Base-by-base conservation (phyloP, 1,140 invertebrate genomes). In the Sesamia nonagrioides region DNA sequence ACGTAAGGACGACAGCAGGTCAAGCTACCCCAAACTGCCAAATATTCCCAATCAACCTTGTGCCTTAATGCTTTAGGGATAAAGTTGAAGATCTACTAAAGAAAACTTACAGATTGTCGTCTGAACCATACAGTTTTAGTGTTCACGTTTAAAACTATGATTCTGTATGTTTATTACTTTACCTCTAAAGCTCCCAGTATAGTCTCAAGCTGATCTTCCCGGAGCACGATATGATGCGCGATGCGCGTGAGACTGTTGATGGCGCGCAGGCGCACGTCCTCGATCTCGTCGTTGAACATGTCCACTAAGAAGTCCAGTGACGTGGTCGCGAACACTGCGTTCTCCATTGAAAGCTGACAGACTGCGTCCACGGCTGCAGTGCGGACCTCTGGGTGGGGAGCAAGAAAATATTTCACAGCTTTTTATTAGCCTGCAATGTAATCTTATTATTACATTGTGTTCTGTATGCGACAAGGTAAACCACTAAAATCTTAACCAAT, bases 201-300 rank as follows among this genome's bases (percentile, higher is more conserved):
- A 1, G 98, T 99, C 93, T 99, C 99, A 45, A 99, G 91, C 95
- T 99, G 99, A 93, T 99, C 99, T 88, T 99, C 98, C 68, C 98
- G 95, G 4, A 99, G 94, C 27, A 97, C 97, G 35, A 99, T 98
- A 89, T 98, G 98, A 9, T 97, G 95, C 3, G 98, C 97, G 84
- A 99, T 99, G 88, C 97, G 97, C 18, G 97, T 97, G 69, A 99
- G 95, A 89, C 98, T 98, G 92, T 99, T 98, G 83, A 99, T 99
- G 18, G 99, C 98, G 91, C 98, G 97, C 42, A 99, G 95, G 40
- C 99, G 96, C 21, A 99, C 99, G 89, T 98, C 98, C 95, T 99
- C 99, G 81, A 99, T 99, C 95, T 99, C 99, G 95, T 99, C 99
- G 92, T 99, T 99, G 90, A 99, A 99, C 99, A 99, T 99, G 91